Conservation (phyloP, 2,797 vertebrate genomes). For the Xerus rutilus region DNA sequence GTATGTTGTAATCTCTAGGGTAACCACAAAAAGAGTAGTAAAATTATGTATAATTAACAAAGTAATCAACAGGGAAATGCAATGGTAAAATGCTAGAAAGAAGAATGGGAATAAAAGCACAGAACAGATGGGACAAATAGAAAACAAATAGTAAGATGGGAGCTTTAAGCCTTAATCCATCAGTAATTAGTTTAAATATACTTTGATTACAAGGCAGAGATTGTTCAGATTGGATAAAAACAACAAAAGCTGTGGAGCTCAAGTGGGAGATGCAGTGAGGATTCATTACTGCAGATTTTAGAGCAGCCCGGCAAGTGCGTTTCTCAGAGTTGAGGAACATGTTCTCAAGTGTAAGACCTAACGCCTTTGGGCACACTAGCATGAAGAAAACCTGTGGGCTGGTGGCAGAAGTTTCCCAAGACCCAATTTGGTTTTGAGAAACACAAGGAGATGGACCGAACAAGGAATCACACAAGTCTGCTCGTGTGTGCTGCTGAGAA, state of each 20-base stretch:
- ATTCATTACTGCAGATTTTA: background rate
- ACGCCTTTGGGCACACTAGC: background rate
- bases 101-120: background rate
- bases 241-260: background rate
- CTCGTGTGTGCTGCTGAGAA: background rate
- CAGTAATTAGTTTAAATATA: background rate
- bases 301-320: background rate
- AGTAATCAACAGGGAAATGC: slow-evolving; percentile 10
- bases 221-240: background rate
- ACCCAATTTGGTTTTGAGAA: background rate
- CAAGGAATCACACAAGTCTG: background rate
- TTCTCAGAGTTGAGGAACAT: background rate
- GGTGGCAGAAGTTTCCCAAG: background rate
- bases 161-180: background rate
- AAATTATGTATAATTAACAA: slow-evolving; percentile 7
- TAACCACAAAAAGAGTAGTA: background rate
- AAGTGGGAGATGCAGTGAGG: background rate
- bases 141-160: background rate
- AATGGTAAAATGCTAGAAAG: slow-evolving; percentile 31
- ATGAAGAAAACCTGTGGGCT: background rate
- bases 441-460: background rate
- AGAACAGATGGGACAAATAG: background rate
- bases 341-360: background rate
- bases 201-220: slow-evolving; percentile 1
- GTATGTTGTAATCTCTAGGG: background rate